Evolutionary conservation across 2,797 vertebrate genomes (phyloP).

Genomic region (Fistularia commersonii): DNA sequence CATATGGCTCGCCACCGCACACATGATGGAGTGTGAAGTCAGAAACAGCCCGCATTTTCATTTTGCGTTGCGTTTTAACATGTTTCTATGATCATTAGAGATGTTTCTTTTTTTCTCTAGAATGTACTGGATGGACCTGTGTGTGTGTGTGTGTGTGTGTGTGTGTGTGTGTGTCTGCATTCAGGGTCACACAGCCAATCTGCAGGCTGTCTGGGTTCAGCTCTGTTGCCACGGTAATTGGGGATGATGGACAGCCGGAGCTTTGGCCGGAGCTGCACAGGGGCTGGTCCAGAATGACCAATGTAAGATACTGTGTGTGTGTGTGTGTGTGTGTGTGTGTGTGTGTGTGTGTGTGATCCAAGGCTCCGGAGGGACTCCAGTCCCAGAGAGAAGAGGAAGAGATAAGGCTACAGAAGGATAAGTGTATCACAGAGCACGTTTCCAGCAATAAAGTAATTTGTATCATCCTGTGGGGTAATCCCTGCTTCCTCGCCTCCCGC

Average conservation of each 20-base stretch:
- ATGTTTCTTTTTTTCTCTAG: conserved; percentile 1
- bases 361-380: conserved; percentile 41
- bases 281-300: conserved; percentile 63
- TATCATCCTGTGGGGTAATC: conserved; percentile 48
- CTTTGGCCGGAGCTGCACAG: conserved; percentile 66
- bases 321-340: conserved; percentile 33
- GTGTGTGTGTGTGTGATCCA: conserved; percentile 9
- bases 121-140: conserved; percentile 1
- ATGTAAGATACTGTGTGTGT: conserved; percentile 45
- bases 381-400: conserved; percentile 37
- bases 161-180: conserved; percentile 30
- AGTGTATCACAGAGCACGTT: conserved; percentile 46
- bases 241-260: conserved; percentile 78
- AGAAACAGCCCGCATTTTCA: conserved; percentile 14
- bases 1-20: conserved; percentile 57
- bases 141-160: conserved; percentile 11
- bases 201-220: conserved; percentile 71
- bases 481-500: conserved; percentile 29
- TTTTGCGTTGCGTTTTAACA: neutral
- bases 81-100: conserved; percentile 29
- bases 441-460: conserved; percentile 45
- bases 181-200: conserved; percentile 72
- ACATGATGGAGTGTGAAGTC: conserved; percentile 42
- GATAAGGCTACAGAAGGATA: conserved; percentile 49
- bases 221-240: conserved; percentile 81